Percentiles rank a stretch among this genome's conserved stretches.
These are phyloP conservation scores for Tenthredo mesomela DNA, from an alignment of 2,888 invertebrate species.

Conservation along the genomic window DNA sequence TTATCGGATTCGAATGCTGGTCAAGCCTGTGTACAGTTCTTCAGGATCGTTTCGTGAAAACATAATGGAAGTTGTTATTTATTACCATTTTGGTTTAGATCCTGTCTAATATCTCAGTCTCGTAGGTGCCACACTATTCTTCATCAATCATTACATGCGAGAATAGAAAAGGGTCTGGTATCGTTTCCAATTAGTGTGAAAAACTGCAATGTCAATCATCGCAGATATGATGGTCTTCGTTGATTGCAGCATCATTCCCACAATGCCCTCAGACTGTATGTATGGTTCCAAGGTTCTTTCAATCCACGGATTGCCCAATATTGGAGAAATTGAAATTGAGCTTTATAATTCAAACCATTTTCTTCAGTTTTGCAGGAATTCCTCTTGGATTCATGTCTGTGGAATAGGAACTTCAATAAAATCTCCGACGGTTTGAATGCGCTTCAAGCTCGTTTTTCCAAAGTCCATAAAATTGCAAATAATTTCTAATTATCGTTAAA, in stretches of 20 bases:
- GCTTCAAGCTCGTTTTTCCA: too few species aligned
- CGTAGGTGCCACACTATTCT: neutral
- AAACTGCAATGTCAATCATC: neutral
- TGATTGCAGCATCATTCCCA: neutral
- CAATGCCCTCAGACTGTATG: too few species aligned
- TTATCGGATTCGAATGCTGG: too few species aligned
- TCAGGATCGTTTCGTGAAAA: too few species aligned
- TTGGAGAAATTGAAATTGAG: neutral
- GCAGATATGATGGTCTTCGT: neutral
- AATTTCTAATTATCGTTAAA: too few species aligned
- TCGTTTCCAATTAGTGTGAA: slow-evolving; percentile 1
- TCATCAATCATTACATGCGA: neutral
- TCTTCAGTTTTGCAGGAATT: neutral
- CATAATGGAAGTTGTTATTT: too few species aligned
- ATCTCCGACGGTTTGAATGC: too few species aligned
- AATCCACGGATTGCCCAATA: neutral
- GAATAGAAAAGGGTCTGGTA: neutral
- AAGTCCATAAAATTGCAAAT: too few species aligned
- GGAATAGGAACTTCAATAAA: too few species aligned
- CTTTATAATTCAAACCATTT: neutral
- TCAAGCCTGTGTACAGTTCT: too few species aligned
- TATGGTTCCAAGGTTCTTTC: neutral
- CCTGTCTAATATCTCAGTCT: neutral
- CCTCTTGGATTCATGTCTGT: neutral
- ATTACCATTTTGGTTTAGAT: neutral